Percentiles rank a stretch among this genome's conserved stretches.
Evolutionary conservation across 2,888 invertebrate species (phyloP).

Genomic region (Rutpela maculata): DNA sequence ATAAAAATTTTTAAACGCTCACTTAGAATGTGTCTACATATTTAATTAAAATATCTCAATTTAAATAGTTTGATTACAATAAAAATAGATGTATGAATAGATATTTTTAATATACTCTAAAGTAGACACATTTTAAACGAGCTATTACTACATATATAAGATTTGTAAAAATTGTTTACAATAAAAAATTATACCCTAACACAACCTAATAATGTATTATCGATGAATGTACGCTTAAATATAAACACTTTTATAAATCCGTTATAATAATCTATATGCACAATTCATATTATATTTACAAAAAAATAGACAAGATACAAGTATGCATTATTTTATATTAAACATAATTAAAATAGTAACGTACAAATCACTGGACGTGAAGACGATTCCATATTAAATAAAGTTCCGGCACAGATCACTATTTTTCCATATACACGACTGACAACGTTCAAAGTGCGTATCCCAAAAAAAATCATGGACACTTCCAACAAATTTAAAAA

Average conservation of each 20-base stretch:
- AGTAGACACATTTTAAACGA: slow-evolving; percentile 63
- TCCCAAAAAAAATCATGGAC: background rate
- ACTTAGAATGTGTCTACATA: slow-evolving; percentile 60
- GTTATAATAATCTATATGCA: slow-evolving; percentile 74
- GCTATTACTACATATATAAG: slow-evolving; percentile 64
- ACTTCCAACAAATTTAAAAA: background rate
- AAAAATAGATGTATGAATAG: slow-evolving; percentile 58
- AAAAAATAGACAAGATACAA: slow-evolving; percentile 71
- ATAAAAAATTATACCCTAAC: slow-evolving; percentile 67
- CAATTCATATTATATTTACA: slow-evolving; percentile 74
- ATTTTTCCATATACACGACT: slow-evolving; percentile 65
- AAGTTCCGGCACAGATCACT: slow-evolving; percentile 71
- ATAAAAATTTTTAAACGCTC: slow-evolving; percentile 62
- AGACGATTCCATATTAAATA: slow-evolving; percentile 70
- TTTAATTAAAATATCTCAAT: slow-evolving; percentile 58
- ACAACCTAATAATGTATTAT: slow-evolving; percentile 68
- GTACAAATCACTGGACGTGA: slow-evolving; percentile 73
- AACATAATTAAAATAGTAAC: slow-evolving; percentile 69
- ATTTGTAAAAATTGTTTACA: slow-evolving; percentile 65
- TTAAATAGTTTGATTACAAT: slow-evolving; percentile 56
- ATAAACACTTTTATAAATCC: slow-evolving; percentile 73
- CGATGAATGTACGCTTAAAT: slow-evolving; percentile 70
- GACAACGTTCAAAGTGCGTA: slow-evolving; percentile 47
- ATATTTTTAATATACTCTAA: slow-evolving; percentile 48
- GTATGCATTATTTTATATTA: slow-evolving; percentile 66